Base-by-base conservation (phyloP, 2,797 vertebrate genomes). In the Mustela erminea region DNA sequence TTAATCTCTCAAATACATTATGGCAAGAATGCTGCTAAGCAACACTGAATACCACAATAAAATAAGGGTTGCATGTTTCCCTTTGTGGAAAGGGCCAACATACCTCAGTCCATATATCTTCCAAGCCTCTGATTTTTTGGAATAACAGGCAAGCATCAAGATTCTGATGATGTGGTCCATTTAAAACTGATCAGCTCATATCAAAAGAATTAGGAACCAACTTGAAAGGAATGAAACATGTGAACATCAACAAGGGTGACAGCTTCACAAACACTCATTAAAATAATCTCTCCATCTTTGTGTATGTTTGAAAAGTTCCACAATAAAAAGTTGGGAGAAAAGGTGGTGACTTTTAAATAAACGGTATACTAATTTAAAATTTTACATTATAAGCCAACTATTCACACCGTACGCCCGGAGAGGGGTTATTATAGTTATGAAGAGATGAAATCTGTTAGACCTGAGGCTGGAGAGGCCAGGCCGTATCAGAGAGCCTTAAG, bases 151-250 rank as follows among this genome's bases (percentile, higher is more conserved):
- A 75, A 87, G 32, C 68, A 86, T 91, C 60, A 86, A 92, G 56
- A 83, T 25, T 52, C 14, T 75, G 46, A 82, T 5, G 3, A 60
- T 0, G 2, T 0, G 49, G 49, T 38, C 62, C 87, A 85, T 87
- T 93, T 93, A 88, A 91, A 95, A 90, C 56, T 56, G 52, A 66
- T n/a, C 20, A 38, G 52, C 29, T 18, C 1, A 1, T 68, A 80
- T 70, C 38, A 78, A 93, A 96, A 94, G 82, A 93, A 92, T 43
- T 52, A 93, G 91, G 49, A 62, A 68, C 17, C 72, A 77, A 68
- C 77, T 56, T 72, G 32, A 93, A 88, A 91, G n/a, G 70, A 82
- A 41, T 46, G 21, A 43, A 41, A 86, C 20, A 62, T 41, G 0
- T 52, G 80, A 93, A 88, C 20, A 87, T 56, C 58, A 86, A 38